Percentiles rank a stretch among this genome's conserved stretches.
Evolutionary conservation across 2,888 invertebrate genomes (phyloP).

Genomic region (Chirona hameri): DNA sequence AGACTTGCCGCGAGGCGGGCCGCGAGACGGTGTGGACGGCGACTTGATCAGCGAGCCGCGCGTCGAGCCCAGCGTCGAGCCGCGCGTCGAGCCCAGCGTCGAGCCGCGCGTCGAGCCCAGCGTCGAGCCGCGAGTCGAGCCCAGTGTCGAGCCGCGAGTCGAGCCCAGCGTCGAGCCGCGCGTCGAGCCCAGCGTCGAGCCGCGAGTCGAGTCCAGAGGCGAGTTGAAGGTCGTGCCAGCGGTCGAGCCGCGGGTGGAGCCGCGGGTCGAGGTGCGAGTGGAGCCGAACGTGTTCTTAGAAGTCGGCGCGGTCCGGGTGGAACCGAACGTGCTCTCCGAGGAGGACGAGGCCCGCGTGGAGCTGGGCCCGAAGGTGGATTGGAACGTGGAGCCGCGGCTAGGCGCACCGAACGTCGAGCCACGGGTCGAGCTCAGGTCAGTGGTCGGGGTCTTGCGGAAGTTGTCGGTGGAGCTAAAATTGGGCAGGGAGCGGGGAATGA

Average conservation of each 20-base stretch:
- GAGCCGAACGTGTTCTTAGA: neutral
- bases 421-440: neutral
- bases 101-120: neutral
- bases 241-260: neutral
- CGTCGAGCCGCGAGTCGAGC: neutral
- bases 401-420: neutral
- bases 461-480: conserved; percentile 33
- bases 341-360: neutral
- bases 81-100: neutral
- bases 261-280: neutral
- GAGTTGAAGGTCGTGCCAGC: neutral
- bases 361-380: neutral
- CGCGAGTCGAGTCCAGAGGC: neutral
- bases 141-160: neutral
- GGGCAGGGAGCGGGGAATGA: conserved; percentile 9
- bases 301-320: neutral
- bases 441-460: conserved; percentile 27
- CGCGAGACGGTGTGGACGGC: neutral
- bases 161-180: neutral
- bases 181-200: neutral
- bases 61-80: neutral
- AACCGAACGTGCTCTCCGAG: neutral
- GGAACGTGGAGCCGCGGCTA: conserved; percentile 1
- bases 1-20: neutral
- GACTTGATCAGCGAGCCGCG: neutral